Conservation (phyloP, 1,140 invertebrate genomes). For the Asbolus verrucosus region DNA sequence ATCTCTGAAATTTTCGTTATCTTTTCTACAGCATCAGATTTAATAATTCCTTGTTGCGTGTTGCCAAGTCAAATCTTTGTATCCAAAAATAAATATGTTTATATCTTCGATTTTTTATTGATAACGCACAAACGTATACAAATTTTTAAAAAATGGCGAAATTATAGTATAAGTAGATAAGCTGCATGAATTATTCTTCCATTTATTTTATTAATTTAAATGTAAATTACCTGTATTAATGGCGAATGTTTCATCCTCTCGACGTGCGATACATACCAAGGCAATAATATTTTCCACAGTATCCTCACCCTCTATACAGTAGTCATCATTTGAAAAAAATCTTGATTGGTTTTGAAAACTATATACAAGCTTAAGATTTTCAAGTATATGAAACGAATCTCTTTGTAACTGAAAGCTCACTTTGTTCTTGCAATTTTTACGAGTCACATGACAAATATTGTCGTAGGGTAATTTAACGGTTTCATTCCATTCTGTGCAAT, state of each 20-base stretch:
- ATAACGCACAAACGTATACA: too few species aligned
- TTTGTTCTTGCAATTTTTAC: background rate
- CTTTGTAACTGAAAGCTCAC: background rate
- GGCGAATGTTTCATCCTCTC: background rate
- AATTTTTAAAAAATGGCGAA: too few species aligned
- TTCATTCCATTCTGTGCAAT: background rate
- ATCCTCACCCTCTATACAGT: slow-evolving; percentile 23
- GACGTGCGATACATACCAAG: slow-evolving; percentile 20
- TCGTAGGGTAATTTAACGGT: background rate
- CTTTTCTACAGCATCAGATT: too few species aligned
- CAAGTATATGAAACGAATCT: background rate
- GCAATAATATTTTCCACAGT: background rate
- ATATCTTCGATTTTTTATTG: too few species aligned
- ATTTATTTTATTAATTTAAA: too few species aligned
- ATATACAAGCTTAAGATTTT: slow-evolving; percentile 9
- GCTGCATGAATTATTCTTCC: too few species aligned
- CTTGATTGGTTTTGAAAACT: background rate
- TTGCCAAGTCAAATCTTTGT: too few species aligned
- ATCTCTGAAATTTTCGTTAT: too few species aligned
- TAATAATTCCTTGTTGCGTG: too few species aligned
- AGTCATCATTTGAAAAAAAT: slow-evolving; percentile 8
- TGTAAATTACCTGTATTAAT: slow-evolving; percentile 2
- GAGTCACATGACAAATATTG: background rate
- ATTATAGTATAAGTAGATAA: too few species aligned
- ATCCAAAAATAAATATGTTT: too few species aligned